These are phyloP conservation scores for Albula glossodonta DNA, from an alignment of 2,113 vertebrate species.

Conservation along the genomic window DNA sequence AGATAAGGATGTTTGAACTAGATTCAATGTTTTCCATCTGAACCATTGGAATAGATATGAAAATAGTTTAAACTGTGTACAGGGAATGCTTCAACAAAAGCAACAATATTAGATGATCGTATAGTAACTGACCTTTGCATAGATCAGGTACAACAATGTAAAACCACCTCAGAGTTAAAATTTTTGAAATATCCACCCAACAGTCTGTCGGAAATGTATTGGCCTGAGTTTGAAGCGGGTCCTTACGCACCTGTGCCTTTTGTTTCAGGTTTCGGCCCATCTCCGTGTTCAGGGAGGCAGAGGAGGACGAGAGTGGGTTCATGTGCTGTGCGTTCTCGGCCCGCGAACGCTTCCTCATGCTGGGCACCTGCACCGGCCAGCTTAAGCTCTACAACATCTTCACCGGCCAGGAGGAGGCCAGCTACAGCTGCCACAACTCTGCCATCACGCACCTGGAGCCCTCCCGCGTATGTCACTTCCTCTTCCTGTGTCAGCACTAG, in stretches of 20 bases:
- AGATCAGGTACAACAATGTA: too few relatives aligned
- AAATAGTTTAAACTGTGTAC: too few relatives aligned
- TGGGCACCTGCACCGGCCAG: constrained; percentile 94
- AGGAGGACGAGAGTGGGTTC: constrained; percentile 96
- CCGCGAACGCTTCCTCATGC: constrained; percentile 94
- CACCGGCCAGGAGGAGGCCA: constrained; percentile 96
- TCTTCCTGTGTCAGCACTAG: background rate
- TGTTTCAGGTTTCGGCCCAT: constrained; percentile 89
- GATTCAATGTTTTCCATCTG: too few relatives aligned
- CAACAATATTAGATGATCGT: too few relatives aligned
- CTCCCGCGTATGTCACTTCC: constrained; percentile 76
- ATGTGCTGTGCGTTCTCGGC: constrained; percentile 98
- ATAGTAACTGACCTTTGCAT: too few relatives aligned
- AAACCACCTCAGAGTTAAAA: too few relatives aligned
- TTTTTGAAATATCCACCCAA: too few relatives aligned
- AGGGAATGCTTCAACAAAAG: too few relatives aligned
- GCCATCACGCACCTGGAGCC: constrained; percentile 97
- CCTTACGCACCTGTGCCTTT: background rate
- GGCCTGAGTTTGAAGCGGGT: too few relatives aligned
- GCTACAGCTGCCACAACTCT: constrained; percentile 95
- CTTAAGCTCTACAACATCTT: constrained; percentile 98
- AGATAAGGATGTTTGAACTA: too few relatives aligned
- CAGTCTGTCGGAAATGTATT: too few relatives aligned
- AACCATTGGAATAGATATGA: too few relatives aligned
- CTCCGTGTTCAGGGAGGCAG: constrained; percentile 96